Evolutionary conservation across 2,113 vertebrate genomes (phyloP), one percentile per base, ranked within the genome.

Genomic region (Pituophis catenifer): DNA sequence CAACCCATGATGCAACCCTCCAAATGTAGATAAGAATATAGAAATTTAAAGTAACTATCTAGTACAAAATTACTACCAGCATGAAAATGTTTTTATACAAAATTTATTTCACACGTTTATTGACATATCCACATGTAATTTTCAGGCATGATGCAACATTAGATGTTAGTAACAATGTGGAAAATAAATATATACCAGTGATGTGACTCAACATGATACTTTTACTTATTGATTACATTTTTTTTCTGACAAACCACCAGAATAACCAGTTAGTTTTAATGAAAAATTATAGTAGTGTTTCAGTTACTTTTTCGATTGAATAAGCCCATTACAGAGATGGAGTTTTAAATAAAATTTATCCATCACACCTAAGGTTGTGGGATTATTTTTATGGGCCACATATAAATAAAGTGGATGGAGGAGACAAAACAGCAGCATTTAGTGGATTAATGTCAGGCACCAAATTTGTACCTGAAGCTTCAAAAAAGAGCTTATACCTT

Each of bases 91-190:
- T 96, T 96, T 96, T 91, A 94, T 95, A 97, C 97, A 97, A 97
- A 95, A 23, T 98, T 98, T 98, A 98, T 98, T 98, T 98, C 97
- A 98, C 95, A 97, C 96, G 96, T 97, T 96, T 97, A 94, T 98
- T 98, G 98, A 98, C 97, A 98, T 97, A 98, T 98, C 98, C 98
- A 98, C 98, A 98, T 98, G 97, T 97, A 96, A 95, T 96, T 97
- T 97, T 96, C 96, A 96, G 96, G 95, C 48, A 94, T 95, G 96
- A 97, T 93, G 94, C 95, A 95, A 97, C 95, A 96, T 95, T 96
- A 93, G 94, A 96, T 97, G 90, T 97, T 97, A 95, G 94, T 95
- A 96, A 97, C 95, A 97, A 10, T 93, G 54, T 97, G 94, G 94
- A 96, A 97, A 95, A 97, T 94, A 95, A 90, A 96, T 95, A 96